Evolutionary conservation across 2,888 invertebrate genomes (phyloP).

Genomic region (Amphipyra berbera): DNA sequence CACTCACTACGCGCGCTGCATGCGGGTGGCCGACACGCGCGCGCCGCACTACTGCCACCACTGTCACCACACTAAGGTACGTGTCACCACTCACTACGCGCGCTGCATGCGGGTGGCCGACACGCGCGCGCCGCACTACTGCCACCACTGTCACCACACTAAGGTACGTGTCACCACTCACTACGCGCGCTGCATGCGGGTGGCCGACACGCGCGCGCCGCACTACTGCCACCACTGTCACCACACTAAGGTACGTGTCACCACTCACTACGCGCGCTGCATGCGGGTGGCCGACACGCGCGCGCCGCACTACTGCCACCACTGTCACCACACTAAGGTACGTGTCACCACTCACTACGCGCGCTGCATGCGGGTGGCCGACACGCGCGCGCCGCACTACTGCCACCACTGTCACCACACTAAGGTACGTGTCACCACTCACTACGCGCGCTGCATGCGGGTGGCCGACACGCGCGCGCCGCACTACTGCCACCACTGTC

Average conservation of each 20-base stretch:
- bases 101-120: slow-evolving; percentile 92
- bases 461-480: slow-evolving; percentile 87
- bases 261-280: slow-evolving; percentile 97
- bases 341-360: too few relatives aligned
- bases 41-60: slow-evolving; percentile 92
- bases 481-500: slow-evolving; percentile 90
- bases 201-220: slow-evolving; percentile 86
- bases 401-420: slow-evolving; percentile 71
- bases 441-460: slow-evolving; percentile 96
- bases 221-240: slow-evolving; percentile 90
- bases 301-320: slow-evolving; percentile 92
- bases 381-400: slow-evolving; percentile 91
- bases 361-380: slow-evolving; percentile 92
- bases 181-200: slow-evolving; percentile 95
- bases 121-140: slow-evolving; percentile 92
- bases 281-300: slow-evolving; percentile 82
- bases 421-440: too few relatives aligned
- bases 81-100: too few relatives aligned
- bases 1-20: slow-evolving; percentile 98
- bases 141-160: slow-evolving; percentile 44
- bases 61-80: slow-evolving; percentile 29
- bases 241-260: too few relatives aligned
- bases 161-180: too few relatives aligned
- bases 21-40: slow-evolving; percentile 76
- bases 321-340: slow-evolving; percentile 32